Evolutionary conservation across 2,797 vertebrate species (phyloP).

Genomic region (Euthynnus affinis): DNA sequence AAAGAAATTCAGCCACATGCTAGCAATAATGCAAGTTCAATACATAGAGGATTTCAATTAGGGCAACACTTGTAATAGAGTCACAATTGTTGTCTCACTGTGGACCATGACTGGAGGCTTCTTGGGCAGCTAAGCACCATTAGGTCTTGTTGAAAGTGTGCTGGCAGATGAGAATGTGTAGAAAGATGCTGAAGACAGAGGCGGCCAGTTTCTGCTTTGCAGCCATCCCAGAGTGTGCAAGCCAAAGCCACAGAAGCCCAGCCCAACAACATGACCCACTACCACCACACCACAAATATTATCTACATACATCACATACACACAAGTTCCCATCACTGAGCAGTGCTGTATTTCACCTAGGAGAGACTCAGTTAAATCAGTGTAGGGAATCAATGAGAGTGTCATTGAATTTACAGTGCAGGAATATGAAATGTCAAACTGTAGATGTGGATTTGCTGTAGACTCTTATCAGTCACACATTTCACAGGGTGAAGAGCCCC

Average conservation of each 20-base stretch:
- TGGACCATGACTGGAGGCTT: slow-evolving; percentile 44
- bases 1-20: slow-evolving; percentile 55
- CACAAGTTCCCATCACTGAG: slow-evolving; percentile 47
- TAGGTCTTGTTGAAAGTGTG: slow-evolving; percentile 56
- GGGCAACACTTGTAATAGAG: slow-evolving; percentile 59
- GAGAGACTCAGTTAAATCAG: slow-evolving; percentile 55
- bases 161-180: slow-evolving; percentile 56
- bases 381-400: slow-evolving; percentile 67
- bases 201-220: slow-evolving; percentile 35
- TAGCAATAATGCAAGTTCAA: slow-evolving; percentile 62
- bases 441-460: slow-evolving; percentile 62
- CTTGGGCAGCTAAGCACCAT: slow-evolving; percentile 60
- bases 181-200: slow-evolving; percentile 59
- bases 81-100: slow-evolving; percentile 54
- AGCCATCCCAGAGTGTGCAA: slow-evolving; percentile 9
- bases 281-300: slow-evolving; percentile 45
- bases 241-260: slow-evolving; percentile 61
- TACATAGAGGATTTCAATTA: slow-evolving; percentile 76
- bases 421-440: slow-evolving; percentile 71
- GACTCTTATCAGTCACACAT: slow-evolving; percentile 54
- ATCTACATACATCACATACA: slow-evolving; percentile 25
- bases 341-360: slow-evolving; percentile 57
- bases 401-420: slow-evolving; percentile 65
- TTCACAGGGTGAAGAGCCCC: slow-evolving; percentile 23
- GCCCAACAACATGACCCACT: slow-evolving; percentile 46